These are phyloP conservation scores for Drosophila pseudoobscura DNA, from an alignment of 1,140 invertebrate species.

Conservation along the genomic window DNA sequence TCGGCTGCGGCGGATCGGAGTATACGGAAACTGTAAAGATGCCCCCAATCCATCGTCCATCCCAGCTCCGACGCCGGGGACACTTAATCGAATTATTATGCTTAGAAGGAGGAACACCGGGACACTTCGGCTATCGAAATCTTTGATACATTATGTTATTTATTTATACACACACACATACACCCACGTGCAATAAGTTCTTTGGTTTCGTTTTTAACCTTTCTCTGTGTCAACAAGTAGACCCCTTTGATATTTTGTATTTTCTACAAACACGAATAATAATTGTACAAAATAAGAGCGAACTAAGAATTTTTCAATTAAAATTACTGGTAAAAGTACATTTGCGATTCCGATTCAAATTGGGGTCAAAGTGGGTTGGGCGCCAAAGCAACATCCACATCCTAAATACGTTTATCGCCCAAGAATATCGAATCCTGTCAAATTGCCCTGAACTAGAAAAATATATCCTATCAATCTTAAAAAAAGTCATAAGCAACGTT, in stretches of 20 bases:
- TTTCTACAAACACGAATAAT: constrained; percentile 69
- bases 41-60: constrained; percentile 26
- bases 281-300: constrained; percentile 66
- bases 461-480: too few relatives aligned
- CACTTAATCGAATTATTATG: constrained; percentile 65
- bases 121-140: constrained; percentile 29
- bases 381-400: too few relatives aligned
- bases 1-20: constrained; percentile 78
- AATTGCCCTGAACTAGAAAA: too few relatives aligned
- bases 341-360: too few relatives aligned
- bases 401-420: too few relatives aligned
- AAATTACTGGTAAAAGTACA: constrained; percentile 29
- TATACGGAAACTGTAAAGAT: constrained; percentile 77
- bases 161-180: constrained; percentile 57
- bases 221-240: constrained; percentile 39
- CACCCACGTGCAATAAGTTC: constrained; percentile 61
- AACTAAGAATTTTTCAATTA: constrained; percentile 51
- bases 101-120: constrained; percentile 25
- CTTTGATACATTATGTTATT: constrained; percentile 63
- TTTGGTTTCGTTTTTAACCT: constrained; percentile 54
- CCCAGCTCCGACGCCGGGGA: constrained; percentile 9
- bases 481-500: too few relatives aligned
- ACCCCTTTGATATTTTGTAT: constrained; percentile 58
- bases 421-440: too few relatives aligned
- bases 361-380: too few relatives aligned